phyloP scores from a whole-genome alignment of 37 sponge, comb jelly and placozoan genomes.

The Halisarca cf. caerulea region DNA sequence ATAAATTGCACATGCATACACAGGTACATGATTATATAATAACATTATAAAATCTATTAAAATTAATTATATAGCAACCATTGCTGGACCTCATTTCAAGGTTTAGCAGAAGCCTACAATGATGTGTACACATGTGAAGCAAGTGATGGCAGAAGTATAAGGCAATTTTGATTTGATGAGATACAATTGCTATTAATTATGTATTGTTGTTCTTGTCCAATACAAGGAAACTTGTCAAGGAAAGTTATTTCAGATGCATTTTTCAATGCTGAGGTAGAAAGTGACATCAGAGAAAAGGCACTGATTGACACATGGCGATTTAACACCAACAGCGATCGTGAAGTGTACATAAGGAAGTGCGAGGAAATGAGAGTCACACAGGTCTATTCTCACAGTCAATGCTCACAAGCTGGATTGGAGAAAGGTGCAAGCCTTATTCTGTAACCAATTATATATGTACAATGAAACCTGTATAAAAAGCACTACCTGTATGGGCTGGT shows the following conservation, averaged over 20 bases:
- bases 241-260: slow-evolving; percentile 1
- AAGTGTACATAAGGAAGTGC: not conserved
- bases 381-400: too few relatives aligned
- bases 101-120: slow-evolving; percentile 9
- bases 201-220: too few relatives aligned
- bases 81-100: slow-evolving; percentile 6
- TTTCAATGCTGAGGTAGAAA: not conserved
- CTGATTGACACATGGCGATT: not conserved
- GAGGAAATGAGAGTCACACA: not conserved
- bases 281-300: not conserved
- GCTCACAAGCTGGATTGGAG: not conserved
- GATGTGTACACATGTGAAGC: too few relatives aligned
- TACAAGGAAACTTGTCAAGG: not conserved
- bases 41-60: too few relatives aligned
- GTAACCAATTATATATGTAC: too few relatives aligned
- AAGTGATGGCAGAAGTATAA: too few relatives aligned
- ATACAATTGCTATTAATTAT: too few relatives aligned
- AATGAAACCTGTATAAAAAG: too few relatives aligned
- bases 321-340: not conserved
- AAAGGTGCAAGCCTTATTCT: too few relatives aligned
- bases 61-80: not conserved
- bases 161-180: too few relatives aligned
- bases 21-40: too few relatives aligned
- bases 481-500: too few relatives aligned
- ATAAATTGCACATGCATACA: not conserved